phyloP scores from a whole-genome alignment of 2,113 vertebrate species.

The Micronycteris hirsuta region DNA sequence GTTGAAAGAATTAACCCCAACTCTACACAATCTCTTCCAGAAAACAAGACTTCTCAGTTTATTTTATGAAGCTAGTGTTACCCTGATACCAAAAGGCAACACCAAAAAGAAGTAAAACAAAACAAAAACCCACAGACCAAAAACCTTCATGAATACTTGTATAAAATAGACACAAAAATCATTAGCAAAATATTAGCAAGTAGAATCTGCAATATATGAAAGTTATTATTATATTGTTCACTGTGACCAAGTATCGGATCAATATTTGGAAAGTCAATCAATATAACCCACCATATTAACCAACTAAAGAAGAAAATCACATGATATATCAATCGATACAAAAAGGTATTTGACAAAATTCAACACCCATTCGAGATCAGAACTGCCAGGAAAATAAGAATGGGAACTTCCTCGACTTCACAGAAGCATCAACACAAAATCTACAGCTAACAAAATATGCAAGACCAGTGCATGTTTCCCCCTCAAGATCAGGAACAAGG shows the following conservation, averaged over 20 bases:
- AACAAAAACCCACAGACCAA: not conserved
- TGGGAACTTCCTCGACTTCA: not conserved
- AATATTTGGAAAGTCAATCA: slow-evolving; percentile 25
- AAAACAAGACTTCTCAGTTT: not conserved
- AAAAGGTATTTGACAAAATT: not conserved
- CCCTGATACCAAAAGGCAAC: not conserved
- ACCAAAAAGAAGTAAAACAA: not conserved
- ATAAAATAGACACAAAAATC: not conserved
- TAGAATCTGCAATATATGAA: not conserved
- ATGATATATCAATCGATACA: not conserved
- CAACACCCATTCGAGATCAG: not conserved
- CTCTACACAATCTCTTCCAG: not conserved
- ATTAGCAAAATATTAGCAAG: not conserved
- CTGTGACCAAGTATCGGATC: not conserved
- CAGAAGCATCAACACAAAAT: not conserved
- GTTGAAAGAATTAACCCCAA: slow-evolving; percentile 17
- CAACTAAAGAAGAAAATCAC: not conserved
- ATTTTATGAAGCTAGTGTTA: not conserved
- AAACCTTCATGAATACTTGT: not conserved
- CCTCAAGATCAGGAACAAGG: not conserved
- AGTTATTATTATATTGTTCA: not conserved
- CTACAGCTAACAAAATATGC: not conserved
- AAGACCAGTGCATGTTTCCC: not conserved
- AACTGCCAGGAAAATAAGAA: not conserved
- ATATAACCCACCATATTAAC: not conserved